Percentiles rank a stretch among this genome's conserved stretches.
phyloP scores from a whole-genome alignment of 2,888 invertebrate genomes.

The Scelioninae gen. 1 region DNA sequence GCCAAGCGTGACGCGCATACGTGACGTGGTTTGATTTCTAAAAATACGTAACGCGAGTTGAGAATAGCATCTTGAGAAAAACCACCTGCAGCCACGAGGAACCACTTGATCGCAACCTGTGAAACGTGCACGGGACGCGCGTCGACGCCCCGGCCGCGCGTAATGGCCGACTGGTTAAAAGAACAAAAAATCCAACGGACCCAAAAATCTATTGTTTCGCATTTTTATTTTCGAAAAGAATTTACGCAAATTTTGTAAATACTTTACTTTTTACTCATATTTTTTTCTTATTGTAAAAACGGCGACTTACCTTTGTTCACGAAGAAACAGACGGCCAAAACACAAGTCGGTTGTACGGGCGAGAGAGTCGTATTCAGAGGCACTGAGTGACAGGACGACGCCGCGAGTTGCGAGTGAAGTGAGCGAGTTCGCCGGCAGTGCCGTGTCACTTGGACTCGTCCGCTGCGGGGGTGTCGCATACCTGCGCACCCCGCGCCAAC shows the following conservation, averaged over 20 bases:
- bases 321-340: constrained; percentile 59
- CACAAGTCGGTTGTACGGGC: constrained; percentile 70
- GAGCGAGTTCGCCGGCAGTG: constrained; percentile 80
- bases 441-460: constrained; percentile 78
- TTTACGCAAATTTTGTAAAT: background rate
- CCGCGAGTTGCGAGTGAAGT: constrained; percentile 80
- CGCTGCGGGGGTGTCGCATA: constrained; percentile 71
- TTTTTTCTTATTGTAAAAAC: background rate
- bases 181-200: too few relatives aligned
- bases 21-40: constrained; percentile 10
- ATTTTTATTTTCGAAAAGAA: too few relatives aligned
- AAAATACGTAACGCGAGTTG: constrained; percentile 70
- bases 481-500: too few relatives aligned
- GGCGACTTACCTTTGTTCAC: constrained; percentile 71
- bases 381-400: constrained; percentile 77
- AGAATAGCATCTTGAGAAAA: constrained; percentile 76
- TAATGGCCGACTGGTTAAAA: constrained; percentile 76
- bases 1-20: constrained; percentile 2
- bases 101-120: constrained; percentile 81
- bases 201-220: too few relatives aligned
- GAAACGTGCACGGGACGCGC: constrained; percentile 28
- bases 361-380: constrained; percentile 71
- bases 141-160: constrained; percentile 79
- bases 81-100: constrained; percentile 76
- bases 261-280: too few relatives aligned